Conservation (phyloP, 2,113 vertebrate species). For the Clarias batrachus region DNA sequence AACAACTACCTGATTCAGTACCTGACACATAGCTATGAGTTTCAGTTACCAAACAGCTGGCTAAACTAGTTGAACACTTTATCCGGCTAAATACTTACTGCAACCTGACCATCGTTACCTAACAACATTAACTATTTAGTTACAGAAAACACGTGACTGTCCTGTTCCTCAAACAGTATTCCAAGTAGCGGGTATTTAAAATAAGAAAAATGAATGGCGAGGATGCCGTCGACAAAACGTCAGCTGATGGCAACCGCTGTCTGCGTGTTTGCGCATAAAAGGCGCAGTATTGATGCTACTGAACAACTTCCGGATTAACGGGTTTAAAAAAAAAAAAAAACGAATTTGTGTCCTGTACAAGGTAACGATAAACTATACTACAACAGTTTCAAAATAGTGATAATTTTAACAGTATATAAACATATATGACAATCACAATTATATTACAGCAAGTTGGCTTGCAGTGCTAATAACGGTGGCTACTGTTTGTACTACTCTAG, state of each 20-base stretch:
- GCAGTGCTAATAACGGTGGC: neutral
- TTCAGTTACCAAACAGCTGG: neutral
- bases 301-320: conserved; percentile 23
- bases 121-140: neutral
- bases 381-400: neutral
- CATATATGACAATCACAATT: neutral
- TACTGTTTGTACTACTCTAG: neutral
- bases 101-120: neutral
- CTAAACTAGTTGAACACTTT: neutral
- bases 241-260: neutral
- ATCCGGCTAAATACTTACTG: neutral
- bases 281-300: conserved; percentile 18
- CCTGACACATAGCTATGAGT: neutral
- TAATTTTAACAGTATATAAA: neutral
- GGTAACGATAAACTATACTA: neutral
- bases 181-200: neutral
- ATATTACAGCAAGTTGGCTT: neutral
- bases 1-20: neutral
- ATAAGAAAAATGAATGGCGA: neutral
- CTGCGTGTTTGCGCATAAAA: conserved; percentile 27
- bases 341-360: neutral
- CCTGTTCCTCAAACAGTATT: neutral
- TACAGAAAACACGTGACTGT: neutral
- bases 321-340: neutral
- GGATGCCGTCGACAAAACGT: neutral